Base-by-base conservation (phyloP, 2,888 invertebrate genomes). In the Drosophila pegasa region DNA sequence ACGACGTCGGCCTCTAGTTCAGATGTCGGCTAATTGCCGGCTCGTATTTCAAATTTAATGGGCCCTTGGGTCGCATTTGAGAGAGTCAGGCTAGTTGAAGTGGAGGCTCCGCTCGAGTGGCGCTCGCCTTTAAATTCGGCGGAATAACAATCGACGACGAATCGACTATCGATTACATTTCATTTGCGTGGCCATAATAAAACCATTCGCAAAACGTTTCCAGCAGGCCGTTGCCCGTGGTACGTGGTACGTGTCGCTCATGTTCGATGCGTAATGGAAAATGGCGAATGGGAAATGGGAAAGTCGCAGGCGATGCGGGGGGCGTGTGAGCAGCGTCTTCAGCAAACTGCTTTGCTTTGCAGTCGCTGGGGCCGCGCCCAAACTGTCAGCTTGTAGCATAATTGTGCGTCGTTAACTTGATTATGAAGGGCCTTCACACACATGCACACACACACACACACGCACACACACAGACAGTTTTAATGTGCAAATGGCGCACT, bases 331-430 rank as follows among this genome's bases (percentile, higher is more conserved):
- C 76, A 80, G 84, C 84, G 76, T 87, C 81, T 66, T 67, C 29
- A 29, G 76, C 67, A 86, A 80, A 84, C 73, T 77, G 88, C 86
- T 77, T 71, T 69, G 82, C 85, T 75, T 65, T 77, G 89, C 86
- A 84, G 80, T 84, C 72, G 76, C 57, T 68, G 56, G 63, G 55
- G 59, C 47, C 52, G 33, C 66, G 54, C 71, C 60, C 83, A 82
- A 74, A 75, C 72, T 88, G 80, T 75, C 88, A 75, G 75, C 79
- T 72, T 84, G 87, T 74, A 72, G 87, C 87, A 87, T 88, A 85
- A 88, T 88, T 84, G 84, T 87, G 76, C 68, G 81, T 84, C 87
- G 87, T 84, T 88, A 88, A 84, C 80, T 84, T 84, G 87, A 88
- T 84, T 87, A 88, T 84, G 87, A 88, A 84, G 81, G 80, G 74